phyloP scores from a whole-genome alignment of 2,888 invertebrate species.

The Tipula vernalis region DNA sequence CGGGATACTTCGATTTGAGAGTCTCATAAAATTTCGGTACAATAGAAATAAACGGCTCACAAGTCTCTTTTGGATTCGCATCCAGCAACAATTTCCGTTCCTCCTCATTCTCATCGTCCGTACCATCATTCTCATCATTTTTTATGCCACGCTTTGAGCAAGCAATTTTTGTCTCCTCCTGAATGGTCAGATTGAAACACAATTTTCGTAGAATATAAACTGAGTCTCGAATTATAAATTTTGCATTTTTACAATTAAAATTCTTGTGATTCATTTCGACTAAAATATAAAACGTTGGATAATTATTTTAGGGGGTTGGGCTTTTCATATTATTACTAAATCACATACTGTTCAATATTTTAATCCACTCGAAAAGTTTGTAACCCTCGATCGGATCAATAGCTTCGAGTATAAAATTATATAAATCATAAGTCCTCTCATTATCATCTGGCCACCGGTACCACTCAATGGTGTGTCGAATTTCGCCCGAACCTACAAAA shows the following conservation, averaged over 20 bases:
- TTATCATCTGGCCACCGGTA: background rate
- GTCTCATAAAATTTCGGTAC: background rate
- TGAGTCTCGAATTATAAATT: background rate
- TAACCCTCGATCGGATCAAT: background rate
- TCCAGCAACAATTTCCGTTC: background rate
- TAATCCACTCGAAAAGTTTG: constrained; percentile 5
- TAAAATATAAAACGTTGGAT: background rate
- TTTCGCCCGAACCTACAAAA: background rate
- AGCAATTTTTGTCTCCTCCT: background rate
- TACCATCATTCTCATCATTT: background rate
- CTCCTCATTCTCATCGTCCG: background rate
- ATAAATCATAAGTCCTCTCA: background rate
- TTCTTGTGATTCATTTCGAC: background rate
- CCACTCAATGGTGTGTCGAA: background rate
- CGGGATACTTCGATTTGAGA: background rate
- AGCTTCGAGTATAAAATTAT: constrained; percentile 4
- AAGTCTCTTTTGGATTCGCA: background rate
- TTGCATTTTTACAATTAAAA: background rate
- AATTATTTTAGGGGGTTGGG: background rate
- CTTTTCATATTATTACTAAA: too few species aligned
- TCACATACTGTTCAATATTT: background rate
- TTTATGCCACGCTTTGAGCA: background rate
- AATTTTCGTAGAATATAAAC: background rate
- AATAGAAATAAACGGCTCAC: background rate
- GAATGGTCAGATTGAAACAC: background rate